Evolutionary conservation across 2,797 vertebrate species (phyloP), one percentile per base, ranked within the genome.

Genomic region (Agapornis canus): DNA sequence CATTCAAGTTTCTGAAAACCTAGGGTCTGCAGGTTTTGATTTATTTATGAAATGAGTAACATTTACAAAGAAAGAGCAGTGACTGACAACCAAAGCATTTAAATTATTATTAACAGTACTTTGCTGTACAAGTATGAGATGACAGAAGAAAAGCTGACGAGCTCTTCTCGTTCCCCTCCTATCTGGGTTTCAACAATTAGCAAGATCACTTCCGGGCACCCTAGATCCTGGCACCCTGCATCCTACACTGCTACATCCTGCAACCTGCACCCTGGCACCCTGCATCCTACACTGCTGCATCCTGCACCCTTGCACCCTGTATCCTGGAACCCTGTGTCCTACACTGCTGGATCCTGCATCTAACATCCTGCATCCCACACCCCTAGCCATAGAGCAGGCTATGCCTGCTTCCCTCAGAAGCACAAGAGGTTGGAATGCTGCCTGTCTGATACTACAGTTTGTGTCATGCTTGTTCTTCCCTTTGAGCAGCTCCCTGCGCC

Each of bases 1-100:
- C 98, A 99, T 99, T 99, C 99, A 99, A 99, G 98, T 99, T 99
- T 98, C 98, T 98, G 98, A 98, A 99, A 99, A 98, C 98, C 97
- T 94, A 97, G 98, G 98, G 98, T 98, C 98, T 98, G 97, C 92
- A 96, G 97, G 97, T 97, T 98, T 96, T 98, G 97, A 98, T 98
- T 98, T 98, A 98, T 98, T 98, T 98, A 98, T 97, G 96, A 98
- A 98, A 98, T 96, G 94, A 94, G 97, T 97, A 98, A 98, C 98
- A 98, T 98, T 98, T 98, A 97, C 97, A 96, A 96, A 98, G 98
- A 98, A 97, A 97, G 97, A 98, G 97, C 97, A 97, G 94, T 97
- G 97, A 98, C 93, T 98, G 98, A 98, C 98, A 98, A 97, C 87
- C 88, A 95, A 93, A 98, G 96, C 96, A 93, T 98, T 98, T 97